These are phyloP conservation scores for Drosophila koepferae DNA, from an alignment of 2,888 invertebrate species.

Conservation along the genomic window DNA sequence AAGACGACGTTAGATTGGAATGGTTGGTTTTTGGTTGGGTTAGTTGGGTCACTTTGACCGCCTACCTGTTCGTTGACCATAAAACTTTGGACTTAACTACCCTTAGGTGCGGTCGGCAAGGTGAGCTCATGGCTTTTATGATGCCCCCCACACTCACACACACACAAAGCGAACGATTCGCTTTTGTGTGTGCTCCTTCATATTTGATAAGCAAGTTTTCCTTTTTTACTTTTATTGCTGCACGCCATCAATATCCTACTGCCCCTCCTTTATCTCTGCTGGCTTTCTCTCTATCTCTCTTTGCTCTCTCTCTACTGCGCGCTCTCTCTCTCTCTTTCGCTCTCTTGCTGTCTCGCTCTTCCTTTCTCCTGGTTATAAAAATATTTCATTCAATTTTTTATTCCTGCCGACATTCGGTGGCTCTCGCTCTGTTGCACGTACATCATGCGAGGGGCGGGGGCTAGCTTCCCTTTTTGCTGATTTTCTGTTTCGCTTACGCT, in stretches of 20 bases:
- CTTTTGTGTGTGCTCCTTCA: conserved; percentile 72
- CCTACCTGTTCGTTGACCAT: conserved; percentile 72
- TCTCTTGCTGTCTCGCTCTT: conserved; percentile 1
- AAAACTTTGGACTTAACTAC: conserved; percentile 77
- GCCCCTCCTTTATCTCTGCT: conserved; percentile 8
- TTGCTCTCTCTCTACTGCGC: background rate
- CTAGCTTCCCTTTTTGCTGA: conserved; percentile 39
- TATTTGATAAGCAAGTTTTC: conserved; percentile 78
- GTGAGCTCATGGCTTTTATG: conserved; percentile 80
- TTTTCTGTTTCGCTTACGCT: conserved; percentile 60
- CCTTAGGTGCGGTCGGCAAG: conserved; percentile 68
- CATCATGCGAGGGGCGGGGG: conserved; percentile 22
- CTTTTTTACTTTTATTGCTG: conserved; percentile 52
- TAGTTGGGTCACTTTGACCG: conserved; percentile 51
- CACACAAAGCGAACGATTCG: conserved; percentile 55
- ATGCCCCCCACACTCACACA: conserved; percentile 42
- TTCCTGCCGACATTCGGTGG: conserved; percentile 56
- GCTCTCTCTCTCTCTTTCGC: conserved; percentile 14
- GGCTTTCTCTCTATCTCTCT: conserved; percentile 2
- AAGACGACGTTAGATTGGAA: conserved; percentile 17
- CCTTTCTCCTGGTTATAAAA: conserved; percentile 76
- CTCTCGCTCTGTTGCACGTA: conserved; percentile 50
- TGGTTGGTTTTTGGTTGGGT: conserved; percentile 22
- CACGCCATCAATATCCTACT: conserved; percentile 73
- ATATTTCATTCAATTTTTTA: conserved; percentile 82